These are phyloP conservation scores for Luperina testacea DNA, from an alignment of 2,888 invertebrate species.

Conservation along the genomic window DNA sequence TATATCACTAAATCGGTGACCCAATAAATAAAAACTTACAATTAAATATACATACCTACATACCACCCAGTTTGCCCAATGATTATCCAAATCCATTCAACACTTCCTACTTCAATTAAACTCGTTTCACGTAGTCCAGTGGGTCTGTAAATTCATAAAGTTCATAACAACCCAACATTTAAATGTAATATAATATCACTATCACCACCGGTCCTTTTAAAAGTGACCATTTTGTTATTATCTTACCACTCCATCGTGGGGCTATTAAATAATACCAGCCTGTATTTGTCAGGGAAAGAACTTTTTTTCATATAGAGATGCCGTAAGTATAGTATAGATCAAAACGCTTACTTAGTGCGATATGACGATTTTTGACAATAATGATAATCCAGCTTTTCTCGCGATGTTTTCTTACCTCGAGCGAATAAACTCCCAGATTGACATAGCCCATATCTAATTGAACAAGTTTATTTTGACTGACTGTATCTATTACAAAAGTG, in stretches of 20 bases:
- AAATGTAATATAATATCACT: conserved; percentile 26
- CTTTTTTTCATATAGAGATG: neutral
- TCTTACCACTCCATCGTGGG: neutral
- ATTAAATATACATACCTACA: neutral
- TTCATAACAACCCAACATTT: conserved; percentile 13
- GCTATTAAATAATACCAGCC: conserved; percentile 20
- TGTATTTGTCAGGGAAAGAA: neutral
- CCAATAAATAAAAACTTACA: neutral
- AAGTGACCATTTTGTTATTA: neutral
- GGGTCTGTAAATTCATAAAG: conserved; percentile 17
- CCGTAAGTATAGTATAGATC: neutral
- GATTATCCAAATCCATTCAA: conserved; percentile 41
- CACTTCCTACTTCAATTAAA: conserved; percentile 34
- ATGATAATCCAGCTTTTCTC: neutral
- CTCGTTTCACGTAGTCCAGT: conserved; percentile 28
- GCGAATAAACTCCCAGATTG: neutral
- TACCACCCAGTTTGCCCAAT: conserved; percentile 13
- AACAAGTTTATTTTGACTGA: neutral
- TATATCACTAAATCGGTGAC: neutral
- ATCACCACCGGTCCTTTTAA: neutral
- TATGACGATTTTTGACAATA: neutral
- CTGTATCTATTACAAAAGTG: neutral
- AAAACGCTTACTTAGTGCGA: neutral
- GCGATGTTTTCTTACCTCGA: neutral
- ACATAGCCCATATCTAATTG: no score